Conservation (phyloP, 2,888 invertebrate species). For the Drosophila kokeensis region DNA sequence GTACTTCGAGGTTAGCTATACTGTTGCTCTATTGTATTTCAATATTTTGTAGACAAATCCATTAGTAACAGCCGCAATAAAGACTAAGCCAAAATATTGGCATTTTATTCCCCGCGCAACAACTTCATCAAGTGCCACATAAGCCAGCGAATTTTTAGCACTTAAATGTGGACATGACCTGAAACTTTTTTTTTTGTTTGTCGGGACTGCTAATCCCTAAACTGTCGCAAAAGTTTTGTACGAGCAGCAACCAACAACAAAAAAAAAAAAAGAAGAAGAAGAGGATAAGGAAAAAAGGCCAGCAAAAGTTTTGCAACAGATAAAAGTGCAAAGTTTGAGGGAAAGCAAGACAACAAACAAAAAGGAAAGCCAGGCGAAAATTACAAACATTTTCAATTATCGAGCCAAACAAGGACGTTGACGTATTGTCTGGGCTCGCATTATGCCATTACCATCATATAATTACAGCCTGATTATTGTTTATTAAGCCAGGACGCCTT, state of each 20-base stretch:
- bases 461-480: constrained; percentile 78
- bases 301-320: constrained; percentile 73
- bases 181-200: constrained; percentile 51
- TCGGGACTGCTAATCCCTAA: constrained; percentile 73
- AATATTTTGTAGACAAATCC: constrained; percentile 60
- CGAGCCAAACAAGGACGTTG: constrained; percentile 69
- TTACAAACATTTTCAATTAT: constrained; percentile 79
- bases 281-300: constrained; percentile 50
- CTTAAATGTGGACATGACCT: constrained; percentile 76
- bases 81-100: constrained; percentile 47
- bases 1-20: constrained; percentile 20
- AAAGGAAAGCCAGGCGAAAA: constrained; percentile 57
- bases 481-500: constrained; percentile 65
- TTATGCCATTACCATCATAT: constrained; percentile 72
- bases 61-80: constrained; percentile 50
- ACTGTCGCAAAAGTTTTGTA: constrained; percentile 77
- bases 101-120: constrained; percentile 64
- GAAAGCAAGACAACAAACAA: constrained; percentile 34
- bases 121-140: constrained; percentile 72
- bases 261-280: constrained; percentile 13
- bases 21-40: constrained; percentile 16
- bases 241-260: constrained; percentile 32
- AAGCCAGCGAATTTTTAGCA: constrained; percentile 76
- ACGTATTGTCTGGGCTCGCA: constrained; percentile 71
- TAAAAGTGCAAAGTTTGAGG: constrained; percentile 75